Percentiles rank a stretch among this genome's conserved stretches.
Evolutionary conservation across 2,888 invertebrate genomes (phyloP).

Genomic region (Yponomeuta cagnagella): DNA sequence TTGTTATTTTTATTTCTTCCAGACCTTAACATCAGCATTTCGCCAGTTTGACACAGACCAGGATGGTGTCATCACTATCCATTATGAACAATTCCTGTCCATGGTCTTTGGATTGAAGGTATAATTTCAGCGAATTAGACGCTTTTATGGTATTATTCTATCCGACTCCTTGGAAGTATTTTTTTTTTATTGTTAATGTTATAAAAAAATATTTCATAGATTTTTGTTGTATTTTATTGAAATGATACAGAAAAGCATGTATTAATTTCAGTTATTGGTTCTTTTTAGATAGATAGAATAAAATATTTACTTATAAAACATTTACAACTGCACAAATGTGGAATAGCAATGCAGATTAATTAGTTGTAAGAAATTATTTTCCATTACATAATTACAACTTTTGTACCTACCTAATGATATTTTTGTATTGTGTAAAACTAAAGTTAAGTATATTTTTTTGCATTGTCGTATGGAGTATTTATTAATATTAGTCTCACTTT

Average conservation of each 20-base stretch:
- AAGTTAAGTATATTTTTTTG: neutral
- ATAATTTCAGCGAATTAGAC: slow-evolving; percentile 34
- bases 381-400: too few relatives aligned
- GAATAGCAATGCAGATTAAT: too few relatives aligned
- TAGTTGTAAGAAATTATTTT: too few relatives aligned
- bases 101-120: slow-evolving; percentile 91
- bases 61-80: slow-evolving; percentile 96
- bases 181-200: neutral
- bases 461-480: neutral
- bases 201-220: too few relatives aligned
- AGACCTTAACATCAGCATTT: slow-evolving; percentile 94
- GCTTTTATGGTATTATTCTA: neutral
- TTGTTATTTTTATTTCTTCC: slow-evolving; percentile 42
- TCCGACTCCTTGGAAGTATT: neutral
- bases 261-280: too few relatives aligned
- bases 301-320: too few relatives aligned
- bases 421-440: neutral
- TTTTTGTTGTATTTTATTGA: too few relatives aligned
- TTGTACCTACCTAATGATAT: neutral
- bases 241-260: too few relatives aligned
- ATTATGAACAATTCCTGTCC: slow-evolving; percentile 95
- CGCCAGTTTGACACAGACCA: slow-evolving; percentile 92
- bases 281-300: too few relatives aligned
- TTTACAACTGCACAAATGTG: too few relatives aligned
- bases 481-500: too few relatives aligned